These are phyloP conservation scores for Drosophila miranda DNA, from an alignment of 1,140 invertebrate species.

Conservation along the genomic window DNA sequence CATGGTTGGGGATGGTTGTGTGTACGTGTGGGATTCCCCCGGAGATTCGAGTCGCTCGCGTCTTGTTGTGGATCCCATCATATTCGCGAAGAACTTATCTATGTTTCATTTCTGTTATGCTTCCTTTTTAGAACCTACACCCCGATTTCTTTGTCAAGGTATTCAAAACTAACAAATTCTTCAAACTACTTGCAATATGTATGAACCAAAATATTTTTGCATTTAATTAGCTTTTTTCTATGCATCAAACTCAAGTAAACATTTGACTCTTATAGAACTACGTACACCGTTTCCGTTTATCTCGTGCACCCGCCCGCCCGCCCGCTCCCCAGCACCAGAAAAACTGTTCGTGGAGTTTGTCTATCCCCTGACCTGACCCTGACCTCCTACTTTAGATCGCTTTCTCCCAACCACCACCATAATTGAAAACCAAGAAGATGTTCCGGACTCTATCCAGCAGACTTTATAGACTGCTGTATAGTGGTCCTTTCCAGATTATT, in stretches of 20 bases:
- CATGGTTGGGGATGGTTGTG: constrained; percentile 11
- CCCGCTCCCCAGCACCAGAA: not conserved
- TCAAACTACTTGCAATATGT: constrained; percentile 32
- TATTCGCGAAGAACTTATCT: constrained; percentile 58
- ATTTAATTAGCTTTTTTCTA: constrained; percentile 69
- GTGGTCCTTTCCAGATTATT: too few relatives aligned
- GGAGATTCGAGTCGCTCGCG: not conserved
- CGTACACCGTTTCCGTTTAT: constrained; percentile 39
- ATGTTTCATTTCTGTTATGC: constrained; percentile 75
- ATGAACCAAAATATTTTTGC: constrained; percentile 57
- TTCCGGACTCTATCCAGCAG: not conserved
- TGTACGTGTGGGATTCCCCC: constrained; percentile 8
- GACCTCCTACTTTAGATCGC: too few relatives aligned
- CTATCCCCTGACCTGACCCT: too few relatives aligned
- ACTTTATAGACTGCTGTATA: too few relatives aligned
- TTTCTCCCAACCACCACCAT: too few relatives aligned
- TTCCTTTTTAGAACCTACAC: constrained; percentile 82
- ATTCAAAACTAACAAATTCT: constrained; percentile 70
- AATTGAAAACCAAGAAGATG: not conserved
- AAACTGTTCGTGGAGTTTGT: too few relatives aligned
- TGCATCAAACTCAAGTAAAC: constrained; percentile 66
- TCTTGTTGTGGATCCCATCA: constrained; percentile 11
- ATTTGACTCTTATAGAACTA: constrained; percentile 36
- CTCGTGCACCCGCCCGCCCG: constrained; percentile 40
- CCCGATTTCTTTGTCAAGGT: constrained; percentile 82